A percentile compares a stretch with the other conserved stretches of the same genome.
Evolutionary conservation across 2,113 vertebrate species (phyloP).

Genomic region (Agelaius phoeniceus): DNA sequence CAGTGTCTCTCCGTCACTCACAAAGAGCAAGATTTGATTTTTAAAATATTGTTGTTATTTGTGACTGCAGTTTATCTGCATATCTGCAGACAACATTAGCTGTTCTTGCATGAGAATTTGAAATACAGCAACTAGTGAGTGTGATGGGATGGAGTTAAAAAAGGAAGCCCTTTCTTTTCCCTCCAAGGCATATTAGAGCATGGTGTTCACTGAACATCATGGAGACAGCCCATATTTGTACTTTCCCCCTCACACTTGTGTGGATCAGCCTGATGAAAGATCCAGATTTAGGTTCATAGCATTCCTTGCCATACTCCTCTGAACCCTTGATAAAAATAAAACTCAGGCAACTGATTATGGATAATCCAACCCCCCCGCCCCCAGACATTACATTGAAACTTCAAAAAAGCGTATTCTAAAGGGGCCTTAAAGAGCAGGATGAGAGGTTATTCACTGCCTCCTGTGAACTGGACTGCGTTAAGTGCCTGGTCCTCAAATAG

Average conservation of each 20-base stretch:
- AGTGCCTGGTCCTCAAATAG: conserved; percentile 30
- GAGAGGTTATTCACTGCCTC: conserved; percentile 59
- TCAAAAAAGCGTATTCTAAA: conserved; percentile 37
- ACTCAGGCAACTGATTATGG: not conserved
- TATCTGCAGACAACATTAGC: not conserved
- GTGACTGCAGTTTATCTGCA: not conserved
- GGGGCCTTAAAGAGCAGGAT: conserved; percentile 26
- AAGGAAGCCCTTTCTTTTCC: not conserved
- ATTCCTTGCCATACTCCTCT: conserved; percentile 19
- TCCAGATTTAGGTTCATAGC: conserved; percentile 26
- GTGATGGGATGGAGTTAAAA: not conserved
- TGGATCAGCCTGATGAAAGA: conserved; percentile 20
- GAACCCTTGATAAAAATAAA: conserved; percentile 56
- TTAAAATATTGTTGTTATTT: conserved; percentile 20
- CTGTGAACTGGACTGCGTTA: conserved; percentile 24
- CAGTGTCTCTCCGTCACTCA: conserved; percentile 8
- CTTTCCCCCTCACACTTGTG: not conserved
- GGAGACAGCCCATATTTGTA: conserved; percentile 6
- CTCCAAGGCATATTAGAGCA: not conserved
- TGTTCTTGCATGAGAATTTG: conserved; percentile 24
- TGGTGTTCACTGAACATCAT: not conserved
- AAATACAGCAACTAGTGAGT: not conserved
- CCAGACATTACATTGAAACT: conserved; percentile 25
- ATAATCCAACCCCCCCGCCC: not conserved
- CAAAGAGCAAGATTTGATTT: conserved; percentile 29